Percentiles rank a stretch among this genome's conserved stretches.
Conservation (phyloP, 2,113 vertebrate species). For the Mesembrinibis cayennensis region DNA sequence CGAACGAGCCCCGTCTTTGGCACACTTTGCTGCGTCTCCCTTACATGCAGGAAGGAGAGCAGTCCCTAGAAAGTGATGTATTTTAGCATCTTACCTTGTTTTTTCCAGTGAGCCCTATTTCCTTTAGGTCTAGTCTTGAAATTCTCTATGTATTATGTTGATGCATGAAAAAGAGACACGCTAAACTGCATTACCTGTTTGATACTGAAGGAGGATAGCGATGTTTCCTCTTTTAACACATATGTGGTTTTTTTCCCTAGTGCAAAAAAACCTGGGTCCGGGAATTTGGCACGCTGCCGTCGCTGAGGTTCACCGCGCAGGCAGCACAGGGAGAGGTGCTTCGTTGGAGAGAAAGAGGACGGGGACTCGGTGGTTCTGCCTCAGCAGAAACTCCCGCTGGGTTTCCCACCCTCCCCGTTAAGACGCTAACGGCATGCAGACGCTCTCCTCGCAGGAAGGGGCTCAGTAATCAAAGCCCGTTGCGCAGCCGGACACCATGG, state of each 20-base stretch:
- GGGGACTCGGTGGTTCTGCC: not conserved
- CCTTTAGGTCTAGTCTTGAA: not conserved
- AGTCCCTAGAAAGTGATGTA: no score
- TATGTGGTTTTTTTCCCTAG: not conserved
- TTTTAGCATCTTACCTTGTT: not conserved
- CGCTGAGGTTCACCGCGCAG: accelerated
- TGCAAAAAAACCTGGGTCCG: accelerated
- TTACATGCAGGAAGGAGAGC: no score
- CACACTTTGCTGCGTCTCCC: not conserved
- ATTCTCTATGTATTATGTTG: not conserved
- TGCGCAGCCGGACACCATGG: no score
- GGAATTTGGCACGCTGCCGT: accelerated
- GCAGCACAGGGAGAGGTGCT: not conserved
- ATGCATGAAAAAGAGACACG: not conserved
- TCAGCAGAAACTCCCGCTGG: not conserved
- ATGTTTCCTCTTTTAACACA: not conserved
- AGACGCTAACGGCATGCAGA: accelerated
- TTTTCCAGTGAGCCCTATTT: not conserved
- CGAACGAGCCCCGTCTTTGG: accelerated
- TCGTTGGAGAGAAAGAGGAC: not conserved
- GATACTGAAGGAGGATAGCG: not conserved
- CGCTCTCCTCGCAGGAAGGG: accelerated
- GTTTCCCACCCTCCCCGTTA: not conserved
- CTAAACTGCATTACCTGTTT: not conserved
- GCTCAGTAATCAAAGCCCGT: accelerated